These are phyloP conservation scores for Excalfactoria chinensis DNA, from an alignment of 2,113 vertebrate genomes.

Conservation along the genomic window DNA sequence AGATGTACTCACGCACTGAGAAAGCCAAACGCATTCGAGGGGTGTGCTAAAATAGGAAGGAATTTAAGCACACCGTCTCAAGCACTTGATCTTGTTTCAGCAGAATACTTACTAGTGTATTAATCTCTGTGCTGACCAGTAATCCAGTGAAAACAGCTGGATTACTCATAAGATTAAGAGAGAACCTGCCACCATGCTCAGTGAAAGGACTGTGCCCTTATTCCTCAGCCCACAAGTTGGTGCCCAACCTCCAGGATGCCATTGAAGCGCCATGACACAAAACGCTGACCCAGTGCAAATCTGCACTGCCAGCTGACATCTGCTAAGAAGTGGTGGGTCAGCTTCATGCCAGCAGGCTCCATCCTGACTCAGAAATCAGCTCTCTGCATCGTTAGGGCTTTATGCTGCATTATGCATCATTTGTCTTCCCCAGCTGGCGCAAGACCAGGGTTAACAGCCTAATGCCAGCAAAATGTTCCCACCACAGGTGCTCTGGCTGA, in stretches of 20 bases:
- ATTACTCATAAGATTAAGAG: background rate
- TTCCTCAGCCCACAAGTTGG: background rate
- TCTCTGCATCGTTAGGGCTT: background rate
- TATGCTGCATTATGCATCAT: background rate
- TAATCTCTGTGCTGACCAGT: background rate
- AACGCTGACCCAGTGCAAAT: background rate
- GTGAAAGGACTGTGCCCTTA: background rate
- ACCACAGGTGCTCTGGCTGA: constrained; percentile 56
- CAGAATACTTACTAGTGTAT: background rate
- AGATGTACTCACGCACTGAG: background rate
- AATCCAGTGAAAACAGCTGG: background rate
- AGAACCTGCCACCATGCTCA: background rate
- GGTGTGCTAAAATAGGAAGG: background rate
- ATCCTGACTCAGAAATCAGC: background rate
- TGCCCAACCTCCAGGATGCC: background rate
- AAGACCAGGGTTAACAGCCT: background rate
- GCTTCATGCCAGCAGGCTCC: background rate
- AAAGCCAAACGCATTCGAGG: background rate
- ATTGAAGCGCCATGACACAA: background rate
- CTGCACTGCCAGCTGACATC: background rate
- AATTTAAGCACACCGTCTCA: background rate
- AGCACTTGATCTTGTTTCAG: background rate
- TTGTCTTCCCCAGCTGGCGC: constrained; percentile 46
- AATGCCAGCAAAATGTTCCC: constrained; percentile 55
- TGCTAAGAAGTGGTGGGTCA: background rate